Evolutionary conservation across 2,797 vertebrate species (phyloP), one percentile per base, ranked within the genome.

Genomic region (Graptemys geographica): DNA sequence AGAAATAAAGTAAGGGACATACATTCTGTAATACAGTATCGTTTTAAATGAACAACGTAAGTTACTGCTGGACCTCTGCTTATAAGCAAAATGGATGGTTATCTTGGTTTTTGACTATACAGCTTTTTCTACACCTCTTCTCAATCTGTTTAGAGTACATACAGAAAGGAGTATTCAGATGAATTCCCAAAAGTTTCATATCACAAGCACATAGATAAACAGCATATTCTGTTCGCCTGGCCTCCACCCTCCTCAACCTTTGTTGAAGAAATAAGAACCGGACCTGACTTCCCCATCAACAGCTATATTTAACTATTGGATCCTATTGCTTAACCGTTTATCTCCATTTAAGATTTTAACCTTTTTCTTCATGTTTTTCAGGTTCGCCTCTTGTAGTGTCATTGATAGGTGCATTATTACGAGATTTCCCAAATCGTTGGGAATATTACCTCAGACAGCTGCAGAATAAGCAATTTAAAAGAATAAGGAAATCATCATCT

Each of bases 301-400:
- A 3, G 7, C 8, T 56, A 11, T 5, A 88, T 11, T 28, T 41
- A 90, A 18, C 31, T 88, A 1, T 15, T 84, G 10, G 5, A 47
- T 5, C 18, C 12, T 49, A n/a, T 33, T 37, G 52, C 51, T 47
- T 79, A 27, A 41, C 5, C 15, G 3, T 78, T 6, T 89, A 53
- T 91, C 79, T 87, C 56, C 6, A 2, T 44, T 69, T 94, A 72
- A 90, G 27, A 81, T 79, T 81, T 0, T 85, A 79, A 2, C 28
- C 84, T 80, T 93, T 96, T 86, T 31, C 83, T 89, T 69, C 47
- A 33, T 65, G 69, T 55, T 79, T 91, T 89, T 74, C 93, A 99
- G 99, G 99, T 93, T 99, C 99, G 78, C 99, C 99, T 96, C 98
- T 99, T 84, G 99, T 99, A 62, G 99, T 99, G 85, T 99, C 99